These are phyloP conservation scores for Sorex maritimensis DNA, from an alignment of 2,797 vertebrate genomes.

Conservation along the genomic window DNA sequence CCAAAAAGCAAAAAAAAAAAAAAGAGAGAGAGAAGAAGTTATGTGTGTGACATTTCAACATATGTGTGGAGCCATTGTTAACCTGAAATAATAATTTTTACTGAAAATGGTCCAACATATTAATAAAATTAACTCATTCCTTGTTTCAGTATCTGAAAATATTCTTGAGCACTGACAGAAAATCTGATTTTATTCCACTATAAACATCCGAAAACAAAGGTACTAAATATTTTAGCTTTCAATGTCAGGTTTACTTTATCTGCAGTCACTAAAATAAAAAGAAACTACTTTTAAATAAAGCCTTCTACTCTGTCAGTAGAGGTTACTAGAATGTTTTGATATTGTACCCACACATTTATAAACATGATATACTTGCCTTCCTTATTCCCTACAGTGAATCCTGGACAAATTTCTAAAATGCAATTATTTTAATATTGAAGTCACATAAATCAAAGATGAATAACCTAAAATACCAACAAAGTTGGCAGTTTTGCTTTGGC, in stretches of 20 bases:
- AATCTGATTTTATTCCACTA: neutral
- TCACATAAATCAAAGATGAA: conserved; percentile 33
- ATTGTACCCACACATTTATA: neutral
- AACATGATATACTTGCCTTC: neutral
- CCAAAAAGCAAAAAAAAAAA: too few relatives aligned
- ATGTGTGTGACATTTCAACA: neutral
- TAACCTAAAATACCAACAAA: neutral
- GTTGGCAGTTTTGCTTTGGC: neutral
- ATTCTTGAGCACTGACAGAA: neutral
- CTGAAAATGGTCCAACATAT: neutral
- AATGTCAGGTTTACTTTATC: neutral
- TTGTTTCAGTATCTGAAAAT: neutral
- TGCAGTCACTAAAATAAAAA: neutral
- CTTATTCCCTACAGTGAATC: neutral
- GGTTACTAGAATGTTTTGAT: neutral
- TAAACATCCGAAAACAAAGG: conserved; percentile 9
- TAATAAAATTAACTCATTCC: neutral
- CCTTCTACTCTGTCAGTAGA: neutral
- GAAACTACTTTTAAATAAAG: neutral
- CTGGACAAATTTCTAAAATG: conserved; percentile 30
- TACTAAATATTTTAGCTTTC: neutral
- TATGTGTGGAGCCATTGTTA: neutral
- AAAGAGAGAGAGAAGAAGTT: neutral
- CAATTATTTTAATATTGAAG: neutral
- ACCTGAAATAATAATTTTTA: neutral